phyloP scores from a whole-genome alignment of 2,113 vertebrate species.

The Elachura formosa region DNA sequence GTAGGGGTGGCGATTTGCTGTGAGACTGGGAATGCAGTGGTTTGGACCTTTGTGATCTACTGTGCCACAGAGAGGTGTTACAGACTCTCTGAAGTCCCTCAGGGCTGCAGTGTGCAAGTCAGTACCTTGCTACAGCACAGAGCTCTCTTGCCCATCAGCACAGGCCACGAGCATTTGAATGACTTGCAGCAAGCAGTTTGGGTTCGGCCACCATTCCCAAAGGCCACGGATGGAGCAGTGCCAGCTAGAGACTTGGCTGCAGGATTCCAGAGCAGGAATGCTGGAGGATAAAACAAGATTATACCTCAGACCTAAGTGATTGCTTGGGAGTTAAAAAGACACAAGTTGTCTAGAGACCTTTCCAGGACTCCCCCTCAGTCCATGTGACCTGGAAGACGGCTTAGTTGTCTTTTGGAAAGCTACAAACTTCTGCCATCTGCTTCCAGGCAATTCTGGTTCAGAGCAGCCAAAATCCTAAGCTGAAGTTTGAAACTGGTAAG shows the following conservation, averaged over 20 bases:
- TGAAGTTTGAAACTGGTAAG: not conserved
- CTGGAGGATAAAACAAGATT: not conserved
- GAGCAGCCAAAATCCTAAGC: not conserved
- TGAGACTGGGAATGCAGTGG: not conserved
- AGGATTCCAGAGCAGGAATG: not conserved
- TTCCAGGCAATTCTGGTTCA: not conserved
- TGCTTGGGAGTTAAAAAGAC: not conserved
- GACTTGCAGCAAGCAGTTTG: not conserved
- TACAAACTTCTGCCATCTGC: not conserved
- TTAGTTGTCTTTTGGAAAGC: not conserved
- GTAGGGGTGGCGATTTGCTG: not conserved
- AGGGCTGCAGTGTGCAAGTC: not conserved
- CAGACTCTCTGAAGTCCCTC: not conserved
- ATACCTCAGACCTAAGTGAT: rapidly evolving
- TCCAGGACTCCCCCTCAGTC: not conserved
- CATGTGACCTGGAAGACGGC: rapidly evolving
- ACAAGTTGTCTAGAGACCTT: not conserved
- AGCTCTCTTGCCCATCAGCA: not conserved
- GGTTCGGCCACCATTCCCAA: not conserved
- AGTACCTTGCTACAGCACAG: too few relatives aligned
- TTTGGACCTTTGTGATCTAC: not conserved
- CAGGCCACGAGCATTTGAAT: not conserved
- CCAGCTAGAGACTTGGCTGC: not conserved
- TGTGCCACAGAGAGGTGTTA: rapidly evolving
- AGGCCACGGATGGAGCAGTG: not conserved